These are phyloP conservation scores for Folsomia manolachei DNA, from an alignment of 2,888 invertebrate genomes.

Conservation along the genomic window DNA sequence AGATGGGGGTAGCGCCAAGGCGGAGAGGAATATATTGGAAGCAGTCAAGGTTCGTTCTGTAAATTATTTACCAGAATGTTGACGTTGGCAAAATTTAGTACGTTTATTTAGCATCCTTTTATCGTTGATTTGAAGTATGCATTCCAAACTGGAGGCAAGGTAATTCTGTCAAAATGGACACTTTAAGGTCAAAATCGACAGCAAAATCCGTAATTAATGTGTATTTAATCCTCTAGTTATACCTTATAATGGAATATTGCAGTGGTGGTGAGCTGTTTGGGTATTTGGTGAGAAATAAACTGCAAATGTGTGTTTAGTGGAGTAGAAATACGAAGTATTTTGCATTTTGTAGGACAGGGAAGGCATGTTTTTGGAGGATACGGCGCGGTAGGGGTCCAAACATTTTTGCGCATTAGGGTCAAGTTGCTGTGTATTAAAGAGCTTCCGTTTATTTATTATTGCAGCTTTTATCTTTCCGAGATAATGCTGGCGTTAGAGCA, in stretches of 20 bases:
- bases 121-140: conserved; percentile 99
- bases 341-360: too few relatives aligned
- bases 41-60: conserved; percentile 79
- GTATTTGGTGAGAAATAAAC: conserved; percentile 96
- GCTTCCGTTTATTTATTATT: too few relatives aligned
- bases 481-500: conserved; percentile 96
- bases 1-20: conserved; percentile 99
- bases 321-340: too few relatives aligned
- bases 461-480: conserved; percentile 95
- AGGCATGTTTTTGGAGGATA: conserved; percentile 95
- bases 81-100: conserved; percentile 15
- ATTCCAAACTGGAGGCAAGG: conserved; percentile 98
- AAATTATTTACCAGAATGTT: too few relatives aligned
- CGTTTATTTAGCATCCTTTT: conserved; percentile 83
- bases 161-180: too few relatives aligned
- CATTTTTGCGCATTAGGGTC: too few relatives aligned
- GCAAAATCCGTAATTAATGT: too few relatives aligned
- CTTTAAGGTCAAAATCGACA: too few relatives aligned
- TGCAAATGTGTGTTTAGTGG: too few relatives aligned
- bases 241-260: conserved; percentile 97
- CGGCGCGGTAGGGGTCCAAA: not conserved
- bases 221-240: too few relatives aligned
- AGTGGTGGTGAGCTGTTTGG: conserved; percentile 98
- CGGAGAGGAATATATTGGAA: conserved; percentile 98
- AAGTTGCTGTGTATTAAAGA: too few relatives aligned